Evolutionary conservation across 2,888 invertebrate species (phyloP), one percentile per base, ranked within the genome.

Genomic region (Eupeodes latifasciatus): DNA sequence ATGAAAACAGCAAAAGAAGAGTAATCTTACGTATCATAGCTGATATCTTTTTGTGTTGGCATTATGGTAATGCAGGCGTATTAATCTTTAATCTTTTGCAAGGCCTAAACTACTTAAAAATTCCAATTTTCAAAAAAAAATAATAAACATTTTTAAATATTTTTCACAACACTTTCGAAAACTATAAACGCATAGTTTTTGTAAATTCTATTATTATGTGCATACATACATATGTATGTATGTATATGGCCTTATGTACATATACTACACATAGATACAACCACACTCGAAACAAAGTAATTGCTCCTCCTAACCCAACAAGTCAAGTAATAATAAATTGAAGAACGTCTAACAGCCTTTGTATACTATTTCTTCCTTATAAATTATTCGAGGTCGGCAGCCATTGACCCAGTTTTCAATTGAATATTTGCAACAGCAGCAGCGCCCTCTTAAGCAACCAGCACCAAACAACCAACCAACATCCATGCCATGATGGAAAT

Each of bases 321-420:
- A 72, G 79, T 59, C 67, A 44, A 75, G 72, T 40, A 81, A 83
- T 87, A 80, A 87, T 83, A 80, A 83, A 87, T 87, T 77, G 80
- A 57, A 61, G 66, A 72, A 80, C 51, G 75, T 83, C 83, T 87
- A 76, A 72, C 62, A 51, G 75, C 51, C 75, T 79, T 49, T 66
- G 62, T n/a, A 62, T 47, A 47, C 10, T 47, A 9, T 4, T 11
- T 79, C 47, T 49, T 66, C 34, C 51, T 55, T 57, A 49, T 55
- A 64, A 74, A 55, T 71, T 71, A 71, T 62, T 78, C 59, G 61
- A 77, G 77, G 71, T 55, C 77, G 75, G 40, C 71, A 88, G 85
- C 85, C 88, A 88, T 88, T 88, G 88, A 88, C 88, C 88, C 51
- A 88, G 85, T 81, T 88, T 80, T 27, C 16, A 81, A 71, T 78